Evolutionary conservation across 2,888 invertebrate genomes (phyloP).

Genomic region (Buathra laborator): DNA sequence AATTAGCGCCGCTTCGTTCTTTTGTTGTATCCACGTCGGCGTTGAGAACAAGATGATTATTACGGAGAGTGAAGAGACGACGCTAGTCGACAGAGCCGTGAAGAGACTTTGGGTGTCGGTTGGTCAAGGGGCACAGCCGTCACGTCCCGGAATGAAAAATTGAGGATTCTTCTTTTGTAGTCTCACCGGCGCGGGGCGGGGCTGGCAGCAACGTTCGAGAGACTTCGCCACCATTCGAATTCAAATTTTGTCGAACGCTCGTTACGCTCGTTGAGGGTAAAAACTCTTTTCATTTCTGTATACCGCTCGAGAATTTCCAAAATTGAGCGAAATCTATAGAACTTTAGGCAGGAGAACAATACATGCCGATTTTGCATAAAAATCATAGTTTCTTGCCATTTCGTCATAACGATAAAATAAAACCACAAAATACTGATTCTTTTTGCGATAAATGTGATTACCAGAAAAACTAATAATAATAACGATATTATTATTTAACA

Average conservation of each 20-base stretch:
- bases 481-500: background rate
- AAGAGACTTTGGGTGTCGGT: constrained; percentile 34
- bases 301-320: constrained; percentile 53
- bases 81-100: constrained; percentile 31
- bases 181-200: constrained; percentile 46
- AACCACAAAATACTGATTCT: background rate
- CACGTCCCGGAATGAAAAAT: constrained; percentile 67
- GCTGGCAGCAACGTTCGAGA: constrained; percentile 47
- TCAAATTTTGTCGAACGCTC: constrained; percentile 65
- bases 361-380: background rate
- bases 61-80: constrained; percentile 66
- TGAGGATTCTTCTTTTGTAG: constrained; percentile 64
- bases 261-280: constrained; percentile 57
- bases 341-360: background rate
- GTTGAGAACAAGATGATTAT: constrained; percentile 82
- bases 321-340: constrained; percentile 28
- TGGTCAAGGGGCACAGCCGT: constrained; percentile 60
- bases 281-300: constrained; percentile 36
- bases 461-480: background rate
- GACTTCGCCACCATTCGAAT: constrained; percentile 62
- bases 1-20: constrained; percentile 82
- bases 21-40: constrained; percentile 77
- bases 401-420: background rate
- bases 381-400: background rate
- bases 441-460: background rate